Evolutionary conservation across 2,797 vertebrate genomes (phyloP).

Genomic region (Phrynocephalus guinanensis): DNA sequence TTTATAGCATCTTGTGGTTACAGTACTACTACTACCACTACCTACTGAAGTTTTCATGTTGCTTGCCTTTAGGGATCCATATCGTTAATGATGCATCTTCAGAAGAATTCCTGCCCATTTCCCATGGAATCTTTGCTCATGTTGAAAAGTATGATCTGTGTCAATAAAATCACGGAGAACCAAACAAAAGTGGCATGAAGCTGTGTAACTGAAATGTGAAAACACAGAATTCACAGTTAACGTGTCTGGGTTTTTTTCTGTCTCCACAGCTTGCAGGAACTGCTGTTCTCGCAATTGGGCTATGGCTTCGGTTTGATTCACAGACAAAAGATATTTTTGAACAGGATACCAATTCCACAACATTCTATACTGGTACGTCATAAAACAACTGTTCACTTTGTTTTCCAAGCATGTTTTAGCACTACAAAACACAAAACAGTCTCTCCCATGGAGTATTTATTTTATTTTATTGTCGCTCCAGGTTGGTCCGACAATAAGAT

Average conservation of each 20-base stretch:
- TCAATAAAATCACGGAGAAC: neutral
- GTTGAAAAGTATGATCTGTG: neutral
- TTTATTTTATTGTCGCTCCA: no score
- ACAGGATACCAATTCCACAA: slow-evolving; percentile 78
- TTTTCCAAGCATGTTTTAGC: no score
- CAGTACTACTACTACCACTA: neutral
- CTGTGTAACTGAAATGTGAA: neutral
- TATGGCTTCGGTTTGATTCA: slow-evolving; percentile 94
- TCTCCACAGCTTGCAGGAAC: slow-evolving; percentile 90
- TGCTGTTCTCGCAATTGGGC: slow-evolving; percentile 89
- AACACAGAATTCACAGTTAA: neutral
- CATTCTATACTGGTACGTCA: slow-evolving; percentile 90
- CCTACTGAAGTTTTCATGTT: neutral
- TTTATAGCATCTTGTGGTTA: neutral
- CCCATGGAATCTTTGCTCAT: neutral
- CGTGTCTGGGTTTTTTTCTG: neutral
- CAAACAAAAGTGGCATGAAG: neutral
- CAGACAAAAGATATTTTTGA: slow-evolving; percentile 92
- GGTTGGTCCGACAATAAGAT: no score
- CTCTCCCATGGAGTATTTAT: neutral
- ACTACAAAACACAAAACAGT: neutral
- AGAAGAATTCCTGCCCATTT: neutral
- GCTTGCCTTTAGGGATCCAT: neutral
- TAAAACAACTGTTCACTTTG: fast-evolving
- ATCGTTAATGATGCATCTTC: neutral